A percentile compares a stretch with the other conserved stretches of the same genome.
Evolutionary conservation across 1,140 invertebrate genomes (phyloP).

Genomic region (Carposina sasakii): DNA sequence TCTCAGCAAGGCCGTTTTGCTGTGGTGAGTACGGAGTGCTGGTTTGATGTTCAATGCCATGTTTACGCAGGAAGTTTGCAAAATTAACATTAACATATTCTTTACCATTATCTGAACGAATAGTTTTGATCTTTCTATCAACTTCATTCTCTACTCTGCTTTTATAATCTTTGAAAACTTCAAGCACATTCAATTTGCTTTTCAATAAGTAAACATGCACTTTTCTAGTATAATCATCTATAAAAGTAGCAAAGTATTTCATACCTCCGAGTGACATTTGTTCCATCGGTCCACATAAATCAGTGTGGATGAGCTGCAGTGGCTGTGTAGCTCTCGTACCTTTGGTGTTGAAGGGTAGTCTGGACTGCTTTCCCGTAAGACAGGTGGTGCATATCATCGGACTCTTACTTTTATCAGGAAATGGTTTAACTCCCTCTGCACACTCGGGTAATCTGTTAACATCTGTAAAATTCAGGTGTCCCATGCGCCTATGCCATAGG

Average conservation of each 20-base stretch:
- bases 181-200: slow-evolving; percentile 42
- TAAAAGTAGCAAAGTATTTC: slow-evolving; percentile 50
- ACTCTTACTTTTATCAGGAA: too few species aligned
- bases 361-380: too few species aligned
- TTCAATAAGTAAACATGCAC: slow-evolving; percentile 46
- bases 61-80: slow-evolving; percentile 29
- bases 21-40: slow-evolving; percentile 37
- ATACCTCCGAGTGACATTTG: slow-evolving; percentile 29
- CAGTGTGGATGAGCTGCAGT: slow-evolving; percentile 32
- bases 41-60: slow-evolving; percentile 32
- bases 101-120: slow-evolving; percentile 46
- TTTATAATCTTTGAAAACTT: slow-evolving; percentile 38
- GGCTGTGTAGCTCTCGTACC: not conserved
- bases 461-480: too few species aligned
- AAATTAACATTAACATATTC: slow-evolving; percentile 48
- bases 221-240: slow-evolving; percentile 52
- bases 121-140: slow-evolving; percentile 25
- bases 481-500: too few species aligned
- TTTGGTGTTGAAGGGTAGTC: too few species aligned
- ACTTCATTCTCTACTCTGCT: not conserved
- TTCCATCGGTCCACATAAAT: slow-evolving; percentile 55
- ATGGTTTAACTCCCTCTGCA: too few species aligned
- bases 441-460: too few species aligned
- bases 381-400: too few species aligned
- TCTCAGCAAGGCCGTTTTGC: slow-evolving; percentile 9